Base-by-base conservation (phyloP, 1,140 invertebrate species). In the Frieseomelitta varia region DNA sequence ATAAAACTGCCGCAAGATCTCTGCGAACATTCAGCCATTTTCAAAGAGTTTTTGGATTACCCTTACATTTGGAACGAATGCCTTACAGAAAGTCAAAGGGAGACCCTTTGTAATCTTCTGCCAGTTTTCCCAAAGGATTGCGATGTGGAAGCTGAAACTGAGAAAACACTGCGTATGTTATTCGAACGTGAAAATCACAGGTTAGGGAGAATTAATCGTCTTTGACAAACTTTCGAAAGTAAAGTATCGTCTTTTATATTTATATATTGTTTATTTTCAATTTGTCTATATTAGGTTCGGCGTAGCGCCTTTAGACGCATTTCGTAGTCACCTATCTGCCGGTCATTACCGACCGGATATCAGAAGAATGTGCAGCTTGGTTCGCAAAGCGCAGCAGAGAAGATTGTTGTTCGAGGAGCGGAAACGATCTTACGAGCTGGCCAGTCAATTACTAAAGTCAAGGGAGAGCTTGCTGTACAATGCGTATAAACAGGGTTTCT, bases 331-430 rank as follows among this genome's bases (percentile, higher is more conserved):
- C 83, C 91, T 97, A 30, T 96, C 95, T 90, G 95, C 96, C 86
- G 97, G 97, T 6, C 95, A 96, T 86, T 97, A 96, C 85, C 93
- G 96, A 3, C 96, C 96, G 0, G 96, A 96, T 88, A 96, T 96
- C 1, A 93, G 94, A 47, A 94, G 93, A 86, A 95, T 96, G 91
- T 94, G 96, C 14, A 93, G 91, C 74, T 93, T 97, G 63, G 96
- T 97, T 63, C 94, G 96, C 56, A 96, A 97, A 91, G 96, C 97
- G 2, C 96, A 97, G 87, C 95, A 96, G 55, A 96, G 96, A 85
- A 96, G 97, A 90, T 96, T 96, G 82, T 95, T 96, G 91, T 97
- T 95, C 88, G 96, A 96, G 71, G 94, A 95, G 86, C 93, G 94
- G 17, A 96, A 95, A 88, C 94, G 95, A 19, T 93, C 95, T 0